phyloP scores from a whole-genome alignment of 2,113 vertebrate genomes.

The Lasiurus borealis region DNA sequence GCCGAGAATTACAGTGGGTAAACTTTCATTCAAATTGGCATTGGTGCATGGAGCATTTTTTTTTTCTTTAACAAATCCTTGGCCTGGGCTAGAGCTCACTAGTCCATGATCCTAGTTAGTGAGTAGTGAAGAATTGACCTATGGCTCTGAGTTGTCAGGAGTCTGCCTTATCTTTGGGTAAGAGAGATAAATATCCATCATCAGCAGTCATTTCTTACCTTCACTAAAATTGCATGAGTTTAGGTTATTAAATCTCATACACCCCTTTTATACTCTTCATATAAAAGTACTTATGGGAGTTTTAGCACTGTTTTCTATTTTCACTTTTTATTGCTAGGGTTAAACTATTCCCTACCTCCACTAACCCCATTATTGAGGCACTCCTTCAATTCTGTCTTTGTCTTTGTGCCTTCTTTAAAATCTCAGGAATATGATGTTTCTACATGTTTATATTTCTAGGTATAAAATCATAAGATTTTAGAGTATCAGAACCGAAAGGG shows the following conservation, averaged over 20 bases:
- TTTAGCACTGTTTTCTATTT: neutral
- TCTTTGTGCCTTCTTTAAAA: constrained; percentile 3
- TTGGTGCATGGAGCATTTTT: constrained; percentile 43
- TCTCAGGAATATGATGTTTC: neutral
- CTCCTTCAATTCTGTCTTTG: neutral
- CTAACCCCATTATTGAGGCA: neutral
- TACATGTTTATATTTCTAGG: neutral
- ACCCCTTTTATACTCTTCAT: neutral
- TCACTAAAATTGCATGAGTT: neutral
- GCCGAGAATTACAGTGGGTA: constrained; percentile 78
- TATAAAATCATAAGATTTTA: neutral
- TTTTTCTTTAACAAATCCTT: constrained; percentile 63
- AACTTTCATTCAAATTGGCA: constrained; percentile 77
- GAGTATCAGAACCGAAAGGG: neutral
- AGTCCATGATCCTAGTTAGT: neutral
- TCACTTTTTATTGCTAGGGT: neutral
- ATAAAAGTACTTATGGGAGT: neutral
- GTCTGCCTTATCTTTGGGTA: neutral
- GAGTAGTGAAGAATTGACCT: neutral
- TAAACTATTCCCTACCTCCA: neutral
- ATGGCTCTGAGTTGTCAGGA: neutral
- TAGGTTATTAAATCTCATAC: neutral
- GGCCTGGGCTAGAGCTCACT: constrained; percentile 43
- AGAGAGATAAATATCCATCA: neutral
- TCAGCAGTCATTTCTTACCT: neutral